A percentile compares a stretch with the other conserved stretches of the same genome.
These are phyloP conservation scores for Aselliscus stoliczkanus DNA, from an alignment of 2,797 vertebrate genomes.

Conservation along the genomic window DNA sequence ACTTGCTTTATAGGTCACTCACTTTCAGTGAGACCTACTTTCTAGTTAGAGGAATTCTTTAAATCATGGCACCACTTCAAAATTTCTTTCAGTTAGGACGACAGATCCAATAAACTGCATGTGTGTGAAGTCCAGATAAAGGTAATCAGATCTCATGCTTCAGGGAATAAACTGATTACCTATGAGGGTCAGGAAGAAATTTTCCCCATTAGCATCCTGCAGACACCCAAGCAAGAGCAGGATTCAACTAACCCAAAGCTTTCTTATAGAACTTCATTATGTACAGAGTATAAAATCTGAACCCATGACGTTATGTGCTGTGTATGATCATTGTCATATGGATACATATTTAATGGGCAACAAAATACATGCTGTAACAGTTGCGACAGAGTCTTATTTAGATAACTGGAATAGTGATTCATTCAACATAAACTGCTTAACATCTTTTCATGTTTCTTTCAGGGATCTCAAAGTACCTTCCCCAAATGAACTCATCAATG, in stretches of 20 bases:
- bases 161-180: conserved; percentile 69
- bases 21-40: conserved; percentile 4
- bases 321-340: neutral
- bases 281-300: neutral
- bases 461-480: conserved; percentile 62
- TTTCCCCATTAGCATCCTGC: conserved; percentile 47
- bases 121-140: conserved; percentile 59
- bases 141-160: conserved; percentile 75
- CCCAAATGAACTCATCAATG: conserved; percentile 71
- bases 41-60: conserved; percentile 45
- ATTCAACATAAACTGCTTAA: conserved; percentile 57
- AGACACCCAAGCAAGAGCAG: neutral
- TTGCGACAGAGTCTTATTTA: conserved; percentile 28
- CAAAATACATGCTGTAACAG: neutral
- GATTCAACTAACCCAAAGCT: neutral
- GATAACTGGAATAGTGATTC: conserved; percentile 27
- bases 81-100: conserved; percentile 53
- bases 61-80: neutral
- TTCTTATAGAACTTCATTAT: neutral
- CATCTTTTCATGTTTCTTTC: conserved; percentile 48
- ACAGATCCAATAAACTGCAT: conserved; percentile 35
- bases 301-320: neutral
- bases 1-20: neutral
- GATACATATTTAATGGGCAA: neutral
- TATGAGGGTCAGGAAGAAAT: conserved; percentile 64